phyloP scores from a whole-genome alignment of 2,888 invertebrate species.

The Parochlus steinenii region DNA sequence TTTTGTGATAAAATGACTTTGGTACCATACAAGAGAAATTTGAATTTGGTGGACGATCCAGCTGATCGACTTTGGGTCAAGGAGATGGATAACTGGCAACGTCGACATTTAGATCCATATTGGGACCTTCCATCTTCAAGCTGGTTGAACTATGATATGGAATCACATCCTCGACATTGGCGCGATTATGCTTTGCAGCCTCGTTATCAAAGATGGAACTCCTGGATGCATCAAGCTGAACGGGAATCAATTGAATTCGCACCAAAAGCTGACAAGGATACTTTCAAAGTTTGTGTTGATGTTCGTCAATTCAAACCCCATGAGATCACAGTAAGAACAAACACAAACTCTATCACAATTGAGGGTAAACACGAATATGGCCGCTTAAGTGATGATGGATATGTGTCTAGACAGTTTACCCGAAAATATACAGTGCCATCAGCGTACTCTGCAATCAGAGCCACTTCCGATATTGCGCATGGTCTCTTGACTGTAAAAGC shows the following conservation, averaged over 20 bases:
- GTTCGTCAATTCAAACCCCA: constrained; percentile 52
- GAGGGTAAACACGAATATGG: constrained; percentile 58
- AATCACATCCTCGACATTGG: no score
- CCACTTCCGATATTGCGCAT: constrained; percentile 59
- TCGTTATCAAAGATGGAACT: no score
- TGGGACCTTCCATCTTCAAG: no score
- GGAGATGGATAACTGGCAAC: no score
- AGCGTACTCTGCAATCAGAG: constrained; percentile 49
- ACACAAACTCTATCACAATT: constrained; percentile 42
- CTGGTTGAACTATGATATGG: no score
- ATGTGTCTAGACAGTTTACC: constrained; percentile 62
- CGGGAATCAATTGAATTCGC: background rate
- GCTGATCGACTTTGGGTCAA: no score
- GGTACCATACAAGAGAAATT: no score
- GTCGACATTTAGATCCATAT: no score
- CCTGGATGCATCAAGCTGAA: no score
- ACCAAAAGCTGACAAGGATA: constrained; percentile 39
- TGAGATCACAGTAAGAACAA: constrained; percentile 52
- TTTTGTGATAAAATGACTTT: no score
- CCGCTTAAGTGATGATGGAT: constrained; percentile 51
- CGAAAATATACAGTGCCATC: constrained; percentile 51
- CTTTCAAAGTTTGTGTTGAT: constrained; percentile 51
- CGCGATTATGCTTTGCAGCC: no score
- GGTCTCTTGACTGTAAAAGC: constrained; percentile 61
- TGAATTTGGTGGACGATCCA: no score